Evolutionary conservation across 2,797 vertebrate species (phyloP).

Genomic region (Pogonophryne albipinna): DNA sequence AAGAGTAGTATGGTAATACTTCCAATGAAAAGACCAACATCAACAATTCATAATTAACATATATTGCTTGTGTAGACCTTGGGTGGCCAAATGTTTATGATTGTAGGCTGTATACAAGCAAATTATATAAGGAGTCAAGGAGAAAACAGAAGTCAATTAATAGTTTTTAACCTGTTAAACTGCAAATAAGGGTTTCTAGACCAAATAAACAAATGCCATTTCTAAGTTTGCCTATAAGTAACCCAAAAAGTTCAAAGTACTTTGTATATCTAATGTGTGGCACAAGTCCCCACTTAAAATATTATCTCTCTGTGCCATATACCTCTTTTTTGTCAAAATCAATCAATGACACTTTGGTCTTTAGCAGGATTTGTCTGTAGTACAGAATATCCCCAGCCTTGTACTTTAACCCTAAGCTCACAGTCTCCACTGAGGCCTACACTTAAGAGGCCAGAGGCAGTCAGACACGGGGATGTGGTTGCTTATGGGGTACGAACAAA

Average conservation of each 20-base stretch:
- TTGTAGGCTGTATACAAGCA: too few species aligned
- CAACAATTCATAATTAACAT: neutral
- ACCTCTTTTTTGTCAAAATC: neutral
- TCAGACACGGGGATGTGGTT: conserved; percentile 66
- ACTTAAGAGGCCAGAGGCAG: conserved; percentile 32
- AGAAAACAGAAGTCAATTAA: too few species aligned
- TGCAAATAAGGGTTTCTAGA: too few species aligned
- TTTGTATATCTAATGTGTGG: too few species aligned
- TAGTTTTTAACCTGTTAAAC: too few species aligned
- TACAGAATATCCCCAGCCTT: neutral
- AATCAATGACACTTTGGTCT: neutral
- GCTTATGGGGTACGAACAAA: conserved; percentile 56
- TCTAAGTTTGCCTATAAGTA: too few species aligned
- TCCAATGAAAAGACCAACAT: neutral
- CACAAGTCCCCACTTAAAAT: too few species aligned
- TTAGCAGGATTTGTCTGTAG: neutral
- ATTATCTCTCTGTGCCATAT: neutral
- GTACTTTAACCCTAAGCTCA: neutral
- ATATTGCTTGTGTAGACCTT: neutral
- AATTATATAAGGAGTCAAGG: too few species aligned
- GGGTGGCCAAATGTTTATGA: too few species aligned
- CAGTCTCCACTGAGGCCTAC: conserved; percentile 34
- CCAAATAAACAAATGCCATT: too few species aligned
- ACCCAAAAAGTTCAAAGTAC: too few species aligned
- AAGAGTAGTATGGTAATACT: neutral